Base-by-base conservation (phyloP, 2,113 vertebrate species). In the Boleophthalmus pectinirostris region DNA sequence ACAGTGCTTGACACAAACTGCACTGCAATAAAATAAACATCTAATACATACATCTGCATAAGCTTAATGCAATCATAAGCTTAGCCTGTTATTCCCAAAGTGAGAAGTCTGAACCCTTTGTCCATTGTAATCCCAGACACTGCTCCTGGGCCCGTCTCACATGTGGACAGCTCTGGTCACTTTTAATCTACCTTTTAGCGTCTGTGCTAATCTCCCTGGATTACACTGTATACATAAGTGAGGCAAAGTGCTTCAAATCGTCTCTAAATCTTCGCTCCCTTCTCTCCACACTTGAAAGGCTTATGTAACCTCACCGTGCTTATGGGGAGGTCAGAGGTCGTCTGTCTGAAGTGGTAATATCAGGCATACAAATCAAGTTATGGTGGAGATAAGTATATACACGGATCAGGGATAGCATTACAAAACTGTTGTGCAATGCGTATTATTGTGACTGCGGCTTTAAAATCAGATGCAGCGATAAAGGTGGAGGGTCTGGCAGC, bases 131-230 rank as follows among this genome's bases (percentile, higher is more conserved):
- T 87, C 82, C 70, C 70, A 64, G 72, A 77, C 43, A 47, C 23
- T 66, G 51, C 68, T 66, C 69, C 67, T 29, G 61, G 13, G 29
- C 20, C 68, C 38, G 51, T 47, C 61, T 57, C 75, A 72, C 58
- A 70, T 82, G 20, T 74, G 65, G 51, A 61, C 49, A 69, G 74
- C 74, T 79, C 33, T 76, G 57, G 73, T 68, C 47, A 66, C 77
- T 80, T 71, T 54, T 88, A 89, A 88, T 87, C 86, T 82, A 76
- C 68, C 80, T 75, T 86, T 90, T 80, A 86, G 76, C 69, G 14
- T 88, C 73, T 80, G 66, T 75, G 74, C 16, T 88, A 88, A 90
- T 90, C 89, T 85, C 65, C 67, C 68, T 66, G 79, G 89, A 90
- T 89, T 88, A 85, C 58, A 54, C 45, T 67, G 53, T 77, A 74